Evolutionary conservation across 2,888 invertebrate genomes (phyloP).

Genomic region (Cyclophora punctaria): DNA sequence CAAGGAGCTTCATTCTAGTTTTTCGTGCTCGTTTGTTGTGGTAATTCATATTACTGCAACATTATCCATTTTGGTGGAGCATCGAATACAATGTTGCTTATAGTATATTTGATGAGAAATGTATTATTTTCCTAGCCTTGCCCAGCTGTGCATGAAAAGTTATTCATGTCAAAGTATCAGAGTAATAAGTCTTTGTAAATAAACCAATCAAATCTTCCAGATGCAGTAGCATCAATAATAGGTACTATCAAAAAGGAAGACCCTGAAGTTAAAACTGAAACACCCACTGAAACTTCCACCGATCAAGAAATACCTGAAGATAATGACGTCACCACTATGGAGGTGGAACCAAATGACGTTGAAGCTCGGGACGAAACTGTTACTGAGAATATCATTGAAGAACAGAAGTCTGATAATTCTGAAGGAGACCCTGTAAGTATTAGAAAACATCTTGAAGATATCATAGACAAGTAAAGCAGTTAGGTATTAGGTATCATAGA

Average conservation of each 20-base stretch:
- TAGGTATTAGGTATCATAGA: too few species aligned
- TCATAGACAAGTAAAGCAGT: not conserved
- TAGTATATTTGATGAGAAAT: too few species aligned
- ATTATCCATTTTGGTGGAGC: too few species aligned
- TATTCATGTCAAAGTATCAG: too few species aligned
- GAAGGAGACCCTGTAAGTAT: slow-evolving; percentile 35
- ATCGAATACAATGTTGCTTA: too few species aligned
- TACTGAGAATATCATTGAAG: slow-evolving; percentile 17
- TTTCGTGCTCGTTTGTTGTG: too few species aligned
- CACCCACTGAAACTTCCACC: slow-evolving; percentile 9
- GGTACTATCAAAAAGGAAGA: slow-evolving; percentile 35
- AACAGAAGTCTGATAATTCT: slow-evolving; percentile 25
- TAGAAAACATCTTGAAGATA: slow-evolving; percentile 6
- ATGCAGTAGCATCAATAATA: slow-evolving; percentile 63
- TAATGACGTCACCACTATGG: not conserved
- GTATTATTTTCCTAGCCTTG: too few species aligned
- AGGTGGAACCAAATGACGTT: slow-evolving; percentile 5
- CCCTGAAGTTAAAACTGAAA: not conserved
- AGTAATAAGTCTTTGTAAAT: too few species aligned
- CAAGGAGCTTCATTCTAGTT: too few species aligned
- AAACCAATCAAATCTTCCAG: slow-evolving; percentile 19
- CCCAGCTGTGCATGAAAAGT: too few species aligned
- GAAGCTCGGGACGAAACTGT: slow-evolving; percentile 4
- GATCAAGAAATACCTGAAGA: slow-evolving; percentile 10
- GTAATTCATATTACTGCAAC: too few species aligned